phyloP scores from a whole-genome alignment of 2,888 invertebrate genomes.

The Tetrapedia diversipes region DNA sequence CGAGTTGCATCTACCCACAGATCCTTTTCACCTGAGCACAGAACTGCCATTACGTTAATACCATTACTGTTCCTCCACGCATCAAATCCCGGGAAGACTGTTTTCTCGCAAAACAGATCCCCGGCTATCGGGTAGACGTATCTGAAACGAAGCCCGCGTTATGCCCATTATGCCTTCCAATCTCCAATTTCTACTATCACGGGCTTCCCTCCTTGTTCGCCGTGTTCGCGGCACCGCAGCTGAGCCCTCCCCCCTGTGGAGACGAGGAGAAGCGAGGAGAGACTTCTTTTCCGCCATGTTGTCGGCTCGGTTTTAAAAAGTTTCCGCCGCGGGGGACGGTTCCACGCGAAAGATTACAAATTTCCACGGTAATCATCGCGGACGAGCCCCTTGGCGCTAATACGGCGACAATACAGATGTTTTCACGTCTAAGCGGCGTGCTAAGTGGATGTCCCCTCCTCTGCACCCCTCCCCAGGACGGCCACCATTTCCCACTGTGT shows the following conservation, averaged over 20 bases:
- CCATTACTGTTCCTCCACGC: not conserved
- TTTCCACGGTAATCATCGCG: slow-evolving; percentile 73
- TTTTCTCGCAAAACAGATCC: not conserved
- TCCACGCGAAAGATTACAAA: slow-evolving; percentile 63
- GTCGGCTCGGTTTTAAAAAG: slow-evolving; percentile 51
- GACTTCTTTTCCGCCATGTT: not conserved
- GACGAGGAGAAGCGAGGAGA: not conserved
- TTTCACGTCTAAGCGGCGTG: slow-evolving; percentile 80
- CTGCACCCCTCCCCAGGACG: not conserved
- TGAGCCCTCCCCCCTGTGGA: too few species aligned
- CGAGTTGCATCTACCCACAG: too few species aligned
- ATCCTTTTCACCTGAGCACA: too few species aligned
- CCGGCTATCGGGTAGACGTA: too few species aligned
- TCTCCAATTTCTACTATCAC: not conserved
- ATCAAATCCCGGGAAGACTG: not conserved
- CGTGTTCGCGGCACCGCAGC: not conserved
- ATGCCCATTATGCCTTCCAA: not conserved
- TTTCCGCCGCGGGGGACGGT: slow-evolving; percentile 53
- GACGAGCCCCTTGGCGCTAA: slow-evolving; percentile 70
- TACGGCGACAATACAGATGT: slow-evolving; percentile 80
- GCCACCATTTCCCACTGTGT: slow-evolving; percentile 2
- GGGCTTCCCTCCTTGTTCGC: not conserved
- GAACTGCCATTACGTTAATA: not conserved
- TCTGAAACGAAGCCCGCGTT: not conserved
- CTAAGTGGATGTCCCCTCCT: slow-evolving; percentile 75